These are phyloP conservation scores for Vombatus ursinus DNA, from an alignment of 2,113 vertebrate species.

Conservation along the genomic window DNA sequence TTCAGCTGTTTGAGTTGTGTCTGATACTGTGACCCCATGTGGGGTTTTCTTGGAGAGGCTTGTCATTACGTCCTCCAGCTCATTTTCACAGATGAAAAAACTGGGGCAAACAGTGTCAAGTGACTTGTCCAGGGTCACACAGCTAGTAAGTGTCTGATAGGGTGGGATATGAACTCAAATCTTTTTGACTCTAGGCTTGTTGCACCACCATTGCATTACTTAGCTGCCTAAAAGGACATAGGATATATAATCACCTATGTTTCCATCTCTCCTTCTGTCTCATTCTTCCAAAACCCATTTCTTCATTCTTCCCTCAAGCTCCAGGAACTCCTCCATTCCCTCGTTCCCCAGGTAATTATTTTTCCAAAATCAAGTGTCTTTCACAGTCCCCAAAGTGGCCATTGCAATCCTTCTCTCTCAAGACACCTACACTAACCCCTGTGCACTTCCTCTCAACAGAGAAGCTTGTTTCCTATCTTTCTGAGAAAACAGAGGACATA, in stretches of 20 bases:
- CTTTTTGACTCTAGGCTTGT: background rate
- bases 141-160: background rate
- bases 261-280: background rate
- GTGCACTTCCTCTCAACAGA: background rate
- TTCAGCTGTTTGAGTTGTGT: too few species aligned
- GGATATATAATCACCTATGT: background rate
- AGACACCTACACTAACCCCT: background rate
- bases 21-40: too few species aligned
- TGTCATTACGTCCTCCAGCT: too few species aligned
- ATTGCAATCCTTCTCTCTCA: background rate
- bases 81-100: background rate
- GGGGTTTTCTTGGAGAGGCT: too few species aligned
- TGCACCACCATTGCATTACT: background rate
- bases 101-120: background rate
- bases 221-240: background rate
- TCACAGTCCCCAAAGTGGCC: background rate
- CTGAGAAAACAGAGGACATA: background rate
- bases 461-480: background rate
- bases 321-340: background rate
- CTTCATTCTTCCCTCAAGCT: background rate
- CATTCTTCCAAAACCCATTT: background rate
- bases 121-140: background rate
- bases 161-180: background rate
- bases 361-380: background rate
- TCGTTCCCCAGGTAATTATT: background rate